Base-by-base conservation (phyloP, 2,888 invertebrate genomes). In the Acanthococcus lagerstroemiae region DNA sequence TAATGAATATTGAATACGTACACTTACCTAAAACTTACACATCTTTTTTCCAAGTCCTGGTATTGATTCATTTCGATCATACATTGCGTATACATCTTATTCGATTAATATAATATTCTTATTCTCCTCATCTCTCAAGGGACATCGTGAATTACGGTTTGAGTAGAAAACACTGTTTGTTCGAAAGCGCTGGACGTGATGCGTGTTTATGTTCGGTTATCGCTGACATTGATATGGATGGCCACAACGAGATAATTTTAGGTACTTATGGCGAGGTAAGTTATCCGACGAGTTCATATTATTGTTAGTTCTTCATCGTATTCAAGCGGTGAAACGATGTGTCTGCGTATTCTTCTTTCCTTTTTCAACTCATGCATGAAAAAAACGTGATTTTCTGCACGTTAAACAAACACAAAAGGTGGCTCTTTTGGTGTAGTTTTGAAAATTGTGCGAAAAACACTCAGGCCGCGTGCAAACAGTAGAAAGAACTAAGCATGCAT, bases 211-310 rank as follows among this genome's bases (percentile, higher is more conserved):
- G 83, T 71, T 80, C 81, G 30, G 81, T 81, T 72, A 78, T 83
- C 12, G 82, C 82, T 5, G 87, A 87, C 74, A 77, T 87, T 58
- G 84, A 87, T 74, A 83, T 86, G 78, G 86, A 87, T 75, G 84
- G 85, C 1, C 74, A 78, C 65, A 81, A 83, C 72, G 87, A 87
- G 77, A 81, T 87, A 67, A 72, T 87, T 22, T 75, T 87, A 37
- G 86, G 87, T 65, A 86, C 83, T 9, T 85, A 84, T 74, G 82
- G 82, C 37, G 82, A 84, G 75, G 82, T 81, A 73, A 70, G 65
- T 61, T 1, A 37, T 37, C 12, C 12, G 12, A 37, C 3, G 3
- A n/a, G n/a, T n/a, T n/a, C n/a, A n/a, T n/a, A n/a, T n/a, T n/a
- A n/a, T n/a, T n/a, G n/a, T n/a, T n/a, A n/a, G n/a, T n/a, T n/a